Conservation (phyloP, 2,113 vertebrate species). For the Stegastes partitus region DNA sequence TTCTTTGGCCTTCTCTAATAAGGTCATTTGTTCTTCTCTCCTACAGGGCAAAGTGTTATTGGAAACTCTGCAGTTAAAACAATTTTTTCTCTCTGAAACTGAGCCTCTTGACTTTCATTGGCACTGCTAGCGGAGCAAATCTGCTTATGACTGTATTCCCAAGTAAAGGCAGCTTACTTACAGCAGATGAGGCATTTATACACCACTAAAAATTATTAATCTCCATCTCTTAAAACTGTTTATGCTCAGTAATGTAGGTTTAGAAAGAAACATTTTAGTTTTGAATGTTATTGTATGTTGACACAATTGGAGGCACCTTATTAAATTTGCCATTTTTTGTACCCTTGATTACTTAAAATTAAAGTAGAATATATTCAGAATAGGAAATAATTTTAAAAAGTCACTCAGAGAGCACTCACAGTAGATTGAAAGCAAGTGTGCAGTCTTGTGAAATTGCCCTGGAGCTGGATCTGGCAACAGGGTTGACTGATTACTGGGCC, state of each 20-base stretch:
- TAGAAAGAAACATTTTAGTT: neutral
- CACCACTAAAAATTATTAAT: neutral
- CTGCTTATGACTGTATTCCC: neutral
- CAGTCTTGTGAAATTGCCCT: neutral
- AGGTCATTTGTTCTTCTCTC: neutral
- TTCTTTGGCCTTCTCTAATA: neutral
- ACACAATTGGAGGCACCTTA: neutral
- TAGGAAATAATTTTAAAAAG: neutral
- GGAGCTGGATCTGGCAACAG: neutral
- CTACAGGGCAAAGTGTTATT: neutral
- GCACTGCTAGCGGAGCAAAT: neutral
- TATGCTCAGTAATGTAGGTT: neutral
- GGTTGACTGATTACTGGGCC: neutral
- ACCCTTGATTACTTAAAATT: neutral
- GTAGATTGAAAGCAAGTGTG: neutral
- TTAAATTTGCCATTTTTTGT: neutral
- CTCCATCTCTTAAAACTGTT: neutral
- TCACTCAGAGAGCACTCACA: neutral
- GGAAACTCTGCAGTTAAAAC: neutral
- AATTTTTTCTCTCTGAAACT: neutral
- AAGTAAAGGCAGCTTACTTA: neutral
- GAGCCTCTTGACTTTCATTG: neutral
- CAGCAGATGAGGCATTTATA: neutral
- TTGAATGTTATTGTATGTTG: neutral
- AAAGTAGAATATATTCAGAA: neutral